Evolutionary conservation across 2,888 invertebrate genomes (phyloP), one percentile per base, ranked within the genome.

Genomic region (Allygus modestus): DNA sequence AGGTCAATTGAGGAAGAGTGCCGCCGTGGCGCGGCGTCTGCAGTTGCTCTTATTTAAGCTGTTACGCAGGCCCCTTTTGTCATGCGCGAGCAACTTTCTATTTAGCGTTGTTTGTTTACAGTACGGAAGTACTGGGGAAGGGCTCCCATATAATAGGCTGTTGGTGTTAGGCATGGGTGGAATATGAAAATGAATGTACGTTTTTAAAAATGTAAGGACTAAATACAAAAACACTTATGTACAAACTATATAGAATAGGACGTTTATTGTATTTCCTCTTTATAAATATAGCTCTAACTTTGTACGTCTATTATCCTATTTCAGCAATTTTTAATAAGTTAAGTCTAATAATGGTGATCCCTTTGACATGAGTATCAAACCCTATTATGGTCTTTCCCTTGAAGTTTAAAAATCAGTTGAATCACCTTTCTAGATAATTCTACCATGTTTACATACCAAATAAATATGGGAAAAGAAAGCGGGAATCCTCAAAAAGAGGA

Each of bases 31-130:
- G 12, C 15, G 65, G 20, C 26, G 23, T 58, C 58, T 7, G 9
- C 9, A n/a, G 23, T 23, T 28, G 65, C 65, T 65, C 65, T 65
- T 65, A 65, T 65, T 65, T 31, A 5, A 31, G 12, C 17, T 23
- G 54, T 65, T 65, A 65, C 28, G 65, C 26, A 15, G 2, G 65
- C 5, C 31, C 12, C 58, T 58, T 0, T 28, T 65, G 65, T 65
- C 31, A 65, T 65, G 28, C 28, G 31, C 28, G 65, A 65, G 12
- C 65, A 65, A 65, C 65, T 65, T 65, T 65, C 65, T 65, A 9
- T 65, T 65, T 28, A 65, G 31, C 26, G 65, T 65, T 4, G 65
- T 28, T 65, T 65, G 65, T 65, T 65, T 58, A 58, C 58, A 23
- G 28, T 28, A 26, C 20, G 65, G 65, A 65, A 58, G 58, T 23